Percentiles rank a stretch among this genome's conserved stretches.
Conservation (phyloP, 2,888 invertebrate genomes). For the Agriopis marginaria region DNA sequence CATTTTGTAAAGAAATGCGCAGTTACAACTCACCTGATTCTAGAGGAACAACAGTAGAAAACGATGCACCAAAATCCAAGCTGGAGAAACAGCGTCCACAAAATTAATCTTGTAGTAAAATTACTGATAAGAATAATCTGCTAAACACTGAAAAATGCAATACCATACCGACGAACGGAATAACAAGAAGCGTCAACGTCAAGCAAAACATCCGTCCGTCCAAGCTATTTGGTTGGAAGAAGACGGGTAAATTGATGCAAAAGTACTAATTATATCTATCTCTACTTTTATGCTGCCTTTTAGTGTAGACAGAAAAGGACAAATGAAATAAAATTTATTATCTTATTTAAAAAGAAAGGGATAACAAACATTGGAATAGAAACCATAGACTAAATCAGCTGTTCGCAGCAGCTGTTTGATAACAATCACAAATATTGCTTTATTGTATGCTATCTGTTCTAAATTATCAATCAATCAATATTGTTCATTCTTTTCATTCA, state of each 20-base stretch:
- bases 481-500: constrained; percentile 1
- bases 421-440: not conserved
- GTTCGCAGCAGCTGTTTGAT: constrained; percentile 48
- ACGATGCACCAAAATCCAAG: constrained; percentile 63
- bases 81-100: constrained; percentile 54
- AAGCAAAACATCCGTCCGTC: constrained; percentile 52
- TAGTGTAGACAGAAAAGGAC: constrained; percentile 25
- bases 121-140: constrained; percentile 65
- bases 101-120: constrained; percentile 63
- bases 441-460: constrained; percentile 15
- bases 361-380: constrained; percentile 48
- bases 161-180: constrained; percentile 62
- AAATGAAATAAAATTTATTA: not conserved
- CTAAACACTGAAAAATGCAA: constrained; percentile 70
- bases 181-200: constrained; percentile 61
- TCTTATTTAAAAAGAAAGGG: constrained; percentile 44
- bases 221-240: constrained; percentile 49
- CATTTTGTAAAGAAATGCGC: constrained; percentile 73
- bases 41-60: constrained; percentile 43
- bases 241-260: constrained; percentile 37
- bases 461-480: not conserved
- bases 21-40: constrained; percentile 69
- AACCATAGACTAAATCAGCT: constrained; percentile 71
- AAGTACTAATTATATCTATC: constrained; percentile 9
- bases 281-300: constrained; percentile 14